Evolutionary conservation across 2,888 invertebrate species (phyloP), one percentile per base, ranked within the genome.

Genomic region (Gerosis bhagava): DNA sequence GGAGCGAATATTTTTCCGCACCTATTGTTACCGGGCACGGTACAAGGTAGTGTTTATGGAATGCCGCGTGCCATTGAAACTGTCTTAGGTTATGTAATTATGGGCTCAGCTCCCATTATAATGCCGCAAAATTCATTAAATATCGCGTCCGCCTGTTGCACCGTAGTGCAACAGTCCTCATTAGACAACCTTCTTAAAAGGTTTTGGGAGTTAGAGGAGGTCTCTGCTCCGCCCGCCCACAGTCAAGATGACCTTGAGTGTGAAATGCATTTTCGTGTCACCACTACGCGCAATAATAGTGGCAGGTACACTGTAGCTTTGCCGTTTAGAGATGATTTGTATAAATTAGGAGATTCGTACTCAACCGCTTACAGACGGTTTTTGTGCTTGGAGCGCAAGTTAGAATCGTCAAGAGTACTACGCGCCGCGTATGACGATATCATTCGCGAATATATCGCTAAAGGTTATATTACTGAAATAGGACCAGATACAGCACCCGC

Each of bases 241-340:
- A 34, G 34, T 21, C 34, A 16, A 2, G 21, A 10, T 11, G 19
- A 34, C 6, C 34, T 10, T 34, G 35, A 43, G 12, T 43, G 43
- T 17, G 43, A 43, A 17, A 16, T 25, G n/a, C 5, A 24, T n/a
- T 43, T 43, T 12, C 13, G n/a, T 11, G 8, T 10, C n/a, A 34
- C 32, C 25, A 15, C 25, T 10, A 13, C 16, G n/a, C 43, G 43
- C 17, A 25, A 24, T 13, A 11, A 11, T 8, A 24, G 3, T 24
- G 42, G 42, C 6, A 10, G 32, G 6, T 42, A 32, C 11, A 32
- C 32, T 3, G 42, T 42, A 10, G 15, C 42, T n/a, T 24, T 42
- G 15, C 32, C 32, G n/a, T 42, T 42, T 13, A 24, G 32, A n/a
- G 16, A 22, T 7, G 42, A 42, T n/a, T 10, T 11, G 2, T 22